Evolutionary conservation across 92 coral and sea anemone genomes (phyloP).

Genomic region (Porites rus): DNA sequence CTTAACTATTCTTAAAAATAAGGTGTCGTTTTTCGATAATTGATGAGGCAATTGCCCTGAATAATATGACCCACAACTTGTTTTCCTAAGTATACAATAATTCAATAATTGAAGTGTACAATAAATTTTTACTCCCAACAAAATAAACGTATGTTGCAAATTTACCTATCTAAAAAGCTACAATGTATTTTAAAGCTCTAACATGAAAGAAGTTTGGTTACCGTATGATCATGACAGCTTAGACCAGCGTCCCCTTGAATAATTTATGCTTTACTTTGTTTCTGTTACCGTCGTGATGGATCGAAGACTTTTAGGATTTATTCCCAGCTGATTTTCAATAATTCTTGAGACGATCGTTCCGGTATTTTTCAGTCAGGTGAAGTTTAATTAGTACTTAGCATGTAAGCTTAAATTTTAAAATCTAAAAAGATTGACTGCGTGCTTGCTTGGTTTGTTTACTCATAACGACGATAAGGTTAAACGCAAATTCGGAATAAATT

Average conservation of each 20-base stretch:
- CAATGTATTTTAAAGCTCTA: neutral
- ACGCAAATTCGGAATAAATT: constrained; percentile 27
- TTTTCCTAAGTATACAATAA: too few species aligned
- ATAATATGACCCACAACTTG: too few species aligned
- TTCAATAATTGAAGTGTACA: too few species aligned
- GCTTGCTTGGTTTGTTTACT: constrained; percentile 37
- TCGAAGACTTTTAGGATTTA: constrained; percentile 28
- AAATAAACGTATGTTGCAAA: too few species aligned
- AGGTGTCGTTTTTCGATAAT: too few species aligned
- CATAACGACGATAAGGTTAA: constrained; percentile 6
- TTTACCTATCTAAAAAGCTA: too few species aligned
- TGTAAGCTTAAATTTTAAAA: neutral
- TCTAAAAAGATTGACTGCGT: neutral
- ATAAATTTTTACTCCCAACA: too few species aligned
- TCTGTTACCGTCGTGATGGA: neutral
- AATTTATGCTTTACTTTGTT: constrained; percentile 12
- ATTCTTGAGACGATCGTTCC: neutral
- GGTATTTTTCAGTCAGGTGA: neutral
- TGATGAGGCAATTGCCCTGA: too few species aligned
- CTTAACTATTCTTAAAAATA: too few species aligned
- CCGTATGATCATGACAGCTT: neutral
- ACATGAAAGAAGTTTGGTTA: neutral
- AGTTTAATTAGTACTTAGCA: neutral
- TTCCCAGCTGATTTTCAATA: neutral
- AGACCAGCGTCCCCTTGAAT: constrained; percentile 29